Evolutionary conservation across 2,113 vertebrate species (phyloP).

Genomic region (Erpornis zantholeuca): DNA sequence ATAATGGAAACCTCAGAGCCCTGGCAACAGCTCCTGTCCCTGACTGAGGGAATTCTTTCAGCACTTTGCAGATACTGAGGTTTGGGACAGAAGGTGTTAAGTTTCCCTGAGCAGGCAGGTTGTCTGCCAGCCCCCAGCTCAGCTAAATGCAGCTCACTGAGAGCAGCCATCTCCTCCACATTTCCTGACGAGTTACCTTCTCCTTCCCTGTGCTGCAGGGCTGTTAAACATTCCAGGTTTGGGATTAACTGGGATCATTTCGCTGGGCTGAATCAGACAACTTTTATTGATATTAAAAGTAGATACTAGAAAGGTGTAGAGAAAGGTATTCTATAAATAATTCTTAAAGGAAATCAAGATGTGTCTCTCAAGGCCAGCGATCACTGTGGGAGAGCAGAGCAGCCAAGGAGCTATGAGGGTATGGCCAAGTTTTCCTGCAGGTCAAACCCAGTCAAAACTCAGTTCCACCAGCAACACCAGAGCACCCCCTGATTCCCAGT

Average conservation of each 20-base stretch:
- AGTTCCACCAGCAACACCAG: slow-evolving; percentile 23
- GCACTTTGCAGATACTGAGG: not conserved
- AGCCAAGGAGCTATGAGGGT: not conserved
- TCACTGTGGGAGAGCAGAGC: not conserved
- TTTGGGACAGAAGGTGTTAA: not conserved
- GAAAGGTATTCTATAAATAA: not conserved
- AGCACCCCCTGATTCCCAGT: not conserved
- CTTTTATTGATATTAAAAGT: not conserved
- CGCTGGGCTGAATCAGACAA: not conserved
- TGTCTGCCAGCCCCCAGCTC: not conserved
- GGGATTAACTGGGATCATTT: not conserved
- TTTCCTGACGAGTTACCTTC: not conserved
- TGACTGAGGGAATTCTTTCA: not conserved
- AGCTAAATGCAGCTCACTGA: not conserved
- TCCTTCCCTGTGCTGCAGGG: not conserved
- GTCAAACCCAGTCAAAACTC: not conserved
- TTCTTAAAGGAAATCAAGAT: not conserved
- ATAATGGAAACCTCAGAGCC: not conserved
- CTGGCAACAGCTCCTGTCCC: not conserved
- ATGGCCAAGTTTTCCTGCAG: not conserved
- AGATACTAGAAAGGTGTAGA: not conserved
- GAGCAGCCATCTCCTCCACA: not conserved
- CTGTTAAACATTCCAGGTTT: not conserved
- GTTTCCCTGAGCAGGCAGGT: not conserved
- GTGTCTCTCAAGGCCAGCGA: not conserved